Evolutionary conservation across 2,113 vertebrate species (phyloP), one percentile per base, ranked within the genome.

Genomic region (Ophiodon elongatus): DNA sequence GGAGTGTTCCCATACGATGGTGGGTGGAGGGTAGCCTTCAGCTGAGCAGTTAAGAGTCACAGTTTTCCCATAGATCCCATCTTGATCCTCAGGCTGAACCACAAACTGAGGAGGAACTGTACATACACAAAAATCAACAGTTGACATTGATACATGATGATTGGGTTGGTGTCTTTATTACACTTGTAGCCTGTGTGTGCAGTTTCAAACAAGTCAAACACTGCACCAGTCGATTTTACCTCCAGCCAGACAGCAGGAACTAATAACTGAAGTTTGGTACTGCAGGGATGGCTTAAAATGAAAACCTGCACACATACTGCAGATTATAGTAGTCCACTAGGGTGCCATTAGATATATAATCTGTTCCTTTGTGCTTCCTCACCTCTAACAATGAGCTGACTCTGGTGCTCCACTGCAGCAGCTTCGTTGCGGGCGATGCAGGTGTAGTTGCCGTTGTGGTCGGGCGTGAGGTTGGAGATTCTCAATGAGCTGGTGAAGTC

Each of bases 401-500:
- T 99, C 68, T 98, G 98, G 94, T 99, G 98, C 85, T 98, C 98
- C 90, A 99, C 98, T 0, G 97, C 97, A 0, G 98, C 98, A 0
- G 98, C 98, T 45, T 99, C 98, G 0, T 99, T 99, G 45, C 98
- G 95, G n/a, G 98, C 98, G 0, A 99, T 97, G 93, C 98, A 99
- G 81, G 98, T 99, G 59, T 99, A 99, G 82, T 99, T 99, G 50
- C 98, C 98, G 0, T 99, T 99, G 92, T 99, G 98, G 95, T 99
- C 96, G 25, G 98, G 96, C 0, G 98, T 99, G 15, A 99, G 96
- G 92, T 99, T 98, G 94, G 97, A 97, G 88, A 99, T 99, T 83
- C 98, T 93, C 68, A 99, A 83, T 5, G 98, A 99, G 94, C 98
- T 99, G 83, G 98, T 99, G 92, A 99, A 99, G 91, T 99, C 98